Evolutionary conservation across 2,888 invertebrate species (phyloP), one percentile per base, ranked within the genome.

Genomic region (Neoaliturus tenellus): DNA sequence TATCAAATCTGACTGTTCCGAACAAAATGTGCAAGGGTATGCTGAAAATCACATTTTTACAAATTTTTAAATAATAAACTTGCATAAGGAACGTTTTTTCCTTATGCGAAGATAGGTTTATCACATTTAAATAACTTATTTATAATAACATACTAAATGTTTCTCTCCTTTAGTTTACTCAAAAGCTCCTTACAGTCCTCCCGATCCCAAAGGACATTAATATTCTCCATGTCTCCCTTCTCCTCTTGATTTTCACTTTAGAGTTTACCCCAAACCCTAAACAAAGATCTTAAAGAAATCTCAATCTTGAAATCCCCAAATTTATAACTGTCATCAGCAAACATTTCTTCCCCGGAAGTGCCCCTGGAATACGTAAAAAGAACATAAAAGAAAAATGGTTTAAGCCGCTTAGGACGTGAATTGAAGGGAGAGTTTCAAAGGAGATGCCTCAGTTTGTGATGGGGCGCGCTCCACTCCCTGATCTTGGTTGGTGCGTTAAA

Each of bases 301-400:
- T 62, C 28, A 62, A 28, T 62, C 31, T 62, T 62, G 28, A 25
- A 28, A 62, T 55, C 62, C 62, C 62, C 62, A 62, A 62, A 62
- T 62, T 62, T 62, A 62, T 62, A 28, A 62, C 62, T 62, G 62
- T 62, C 62, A 62, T 62, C 62, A 62, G 62, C 62, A 62, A 62
- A 62, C 62, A 62, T 28, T 28, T 5, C 62, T 0, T 62, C 12
- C 14, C 31, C 62, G 28, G 17, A 62, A 62, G 62, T 62, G 28
- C 28, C 31, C 20, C 0, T 62, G 62, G 62, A 62, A 62, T 28
- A 62, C 62, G 31, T 62, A 62, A 62, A 62, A 62, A 62, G 62
- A 31, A 62, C 62, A 62, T 62, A 62, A 62, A 62, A 62, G 62
- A 62, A 62, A 62, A 62, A 62, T 62, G 62, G 62, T 62, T 62